Evolutionary conservation across 92 coral and sea anemone genomes (phyloP).

Genomic region (Epizoanthus scotinus): DNA sequence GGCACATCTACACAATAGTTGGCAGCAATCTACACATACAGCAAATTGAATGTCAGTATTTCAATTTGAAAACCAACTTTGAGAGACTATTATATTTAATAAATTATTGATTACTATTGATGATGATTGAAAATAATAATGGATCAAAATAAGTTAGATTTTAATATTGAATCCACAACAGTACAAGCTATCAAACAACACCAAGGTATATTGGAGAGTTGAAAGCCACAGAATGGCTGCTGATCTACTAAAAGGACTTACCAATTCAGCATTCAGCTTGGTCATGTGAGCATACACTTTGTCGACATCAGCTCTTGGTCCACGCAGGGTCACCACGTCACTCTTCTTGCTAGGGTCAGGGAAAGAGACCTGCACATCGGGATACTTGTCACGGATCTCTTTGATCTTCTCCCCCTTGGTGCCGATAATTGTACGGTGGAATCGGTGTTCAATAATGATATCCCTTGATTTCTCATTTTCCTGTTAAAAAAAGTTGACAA

Average conservation of each 20-base stretch:
- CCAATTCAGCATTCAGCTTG: slow-evolving; percentile 93
- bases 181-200: too few species aligned
- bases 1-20: slow-evolving; percentile 88
- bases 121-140: too few species aligned
- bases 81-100: too few species aligned
- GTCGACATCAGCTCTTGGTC: slow-evolving; percentile 94
- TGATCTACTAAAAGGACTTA: slow-evolving; percentile 17
- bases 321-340: slow-evolving; percentile 90
- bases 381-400: slow-evolving; percentile 88
- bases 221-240: background rate
- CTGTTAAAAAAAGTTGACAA: slow-evolving; percentile 33
- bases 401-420: slow-evolving; percentile 92
- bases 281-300: slow-evolving; percentile 85
- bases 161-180: too few species aligned
- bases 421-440: slow-evolving; percentile 97
- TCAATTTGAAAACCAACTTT: too few species aligned
- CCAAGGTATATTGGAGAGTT: too few species aligned
- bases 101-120: too few species aligned
- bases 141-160: too few species aligned
- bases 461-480: slow-evolving; percentile 96
- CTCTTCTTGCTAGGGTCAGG: slow-evolving; percentile 90
- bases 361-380: slow-evolving; percentile 95
- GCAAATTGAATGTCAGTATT: background rate
- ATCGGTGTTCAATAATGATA: slow-evolving; percentile 86
- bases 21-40: slow-evolving; percentile 71